These are phyloP conservation scores for Albula glossodonta DNA, from an alignment of 2,113 vertebrate species.

Conservation along the genomic window DNA sequence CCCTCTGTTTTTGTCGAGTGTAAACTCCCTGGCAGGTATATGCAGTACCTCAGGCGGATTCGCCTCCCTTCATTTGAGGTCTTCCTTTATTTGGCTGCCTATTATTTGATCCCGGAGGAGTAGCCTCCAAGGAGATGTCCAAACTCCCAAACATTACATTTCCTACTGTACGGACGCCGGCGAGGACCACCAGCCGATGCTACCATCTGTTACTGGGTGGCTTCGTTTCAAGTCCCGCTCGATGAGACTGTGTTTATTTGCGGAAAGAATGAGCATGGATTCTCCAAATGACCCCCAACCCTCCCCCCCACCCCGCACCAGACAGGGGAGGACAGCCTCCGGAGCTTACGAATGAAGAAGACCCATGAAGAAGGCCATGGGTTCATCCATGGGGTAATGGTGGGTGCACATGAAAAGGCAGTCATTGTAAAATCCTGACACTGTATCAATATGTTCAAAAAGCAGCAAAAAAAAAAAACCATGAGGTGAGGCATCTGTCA, in stretches of 20 bases:
- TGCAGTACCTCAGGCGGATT: not conserved
- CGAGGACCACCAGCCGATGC: not conserved
- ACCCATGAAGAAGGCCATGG: not conserved
- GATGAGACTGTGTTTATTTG: slow-evolving; percentile 6
- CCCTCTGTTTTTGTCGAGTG: not conserved
- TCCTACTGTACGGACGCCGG: not conserved
- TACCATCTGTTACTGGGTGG: not conserved
- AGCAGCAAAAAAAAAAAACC: not conserved
- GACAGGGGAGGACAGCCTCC: not conserved
- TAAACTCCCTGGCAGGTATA: slow-evolving; percentile 2
- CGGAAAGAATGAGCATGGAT: not conserved
- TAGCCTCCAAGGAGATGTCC: not conserved
- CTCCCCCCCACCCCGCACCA: no score
- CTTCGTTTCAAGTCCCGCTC: not conserved
- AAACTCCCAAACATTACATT: not conserved
- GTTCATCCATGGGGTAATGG: not conserved
- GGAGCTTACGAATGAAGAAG: not conserved
- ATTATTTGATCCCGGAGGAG: not conserved
- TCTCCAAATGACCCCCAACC: not conserved
- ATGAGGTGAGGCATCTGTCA: not conserved
- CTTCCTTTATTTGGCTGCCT: not conserved
- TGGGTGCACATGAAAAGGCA: not conserved
- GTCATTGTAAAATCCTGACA: not conserved
- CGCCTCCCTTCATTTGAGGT: not conserved
- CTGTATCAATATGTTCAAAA: not conserved